phyloP scores from a whole-genome alignment of 2,888 invertebrate species.

The Drosophila subsilvestris region DNA sequence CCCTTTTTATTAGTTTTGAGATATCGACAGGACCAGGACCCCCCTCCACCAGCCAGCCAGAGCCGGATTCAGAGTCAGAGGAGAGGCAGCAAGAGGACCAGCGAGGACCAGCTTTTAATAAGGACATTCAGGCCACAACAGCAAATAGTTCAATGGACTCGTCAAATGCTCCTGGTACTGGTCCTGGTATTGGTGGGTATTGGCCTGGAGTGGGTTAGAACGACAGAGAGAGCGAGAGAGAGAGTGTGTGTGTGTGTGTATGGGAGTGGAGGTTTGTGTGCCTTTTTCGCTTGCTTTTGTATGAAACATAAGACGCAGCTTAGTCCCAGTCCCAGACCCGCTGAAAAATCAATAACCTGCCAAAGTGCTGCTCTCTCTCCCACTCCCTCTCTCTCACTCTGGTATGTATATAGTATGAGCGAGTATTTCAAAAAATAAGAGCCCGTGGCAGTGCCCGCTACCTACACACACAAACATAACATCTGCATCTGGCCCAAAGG shows the following conservation, averaged over 20 bases:
- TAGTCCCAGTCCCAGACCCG: slow-evolving; percentile 10
- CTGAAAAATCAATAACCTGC: slow-evolving; percentile 60
- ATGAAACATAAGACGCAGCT: slow-evolving; percentile 32
- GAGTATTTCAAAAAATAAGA: slow-evolving; percentile 15
- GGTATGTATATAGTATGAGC: slow-evolving; percentile 3
- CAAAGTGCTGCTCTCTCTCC: slow-evolving; percentile 8
- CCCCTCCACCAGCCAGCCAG: not conserved
- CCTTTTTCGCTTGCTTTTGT: not conserved
- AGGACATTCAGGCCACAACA: slow-evolving; percentile 51
- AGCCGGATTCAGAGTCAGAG: not conserved
- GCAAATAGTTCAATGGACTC: slow-evolving; percentile 60
- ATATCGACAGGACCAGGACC: slow-evolving; percentile 36
- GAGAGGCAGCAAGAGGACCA: not conserved
- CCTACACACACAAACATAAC: slow-evolving; percentile 6
- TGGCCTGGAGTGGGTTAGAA: too few relatives aligned
- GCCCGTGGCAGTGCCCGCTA: not conserved
- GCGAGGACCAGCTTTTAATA: slow-evolving; percentile 34
- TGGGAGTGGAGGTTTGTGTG: not conserved
- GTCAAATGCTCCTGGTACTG: slow-evolving; percentile 10
- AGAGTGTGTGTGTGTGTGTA: too few relatives aligned
- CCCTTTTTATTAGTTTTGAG: slow-evolving; percentile 68
- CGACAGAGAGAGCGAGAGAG: too few relatives aligned
- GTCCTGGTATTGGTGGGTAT: not conserved
- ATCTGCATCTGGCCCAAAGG: not conserved
- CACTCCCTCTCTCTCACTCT: not conserved